A percentile compares a stretch with the other conserved stretches of the same genome.
Evolutionary conservation across 2,797 vertebrate species (phyloP).

Genomic region (Silurus lanzhouensis): DNA sequence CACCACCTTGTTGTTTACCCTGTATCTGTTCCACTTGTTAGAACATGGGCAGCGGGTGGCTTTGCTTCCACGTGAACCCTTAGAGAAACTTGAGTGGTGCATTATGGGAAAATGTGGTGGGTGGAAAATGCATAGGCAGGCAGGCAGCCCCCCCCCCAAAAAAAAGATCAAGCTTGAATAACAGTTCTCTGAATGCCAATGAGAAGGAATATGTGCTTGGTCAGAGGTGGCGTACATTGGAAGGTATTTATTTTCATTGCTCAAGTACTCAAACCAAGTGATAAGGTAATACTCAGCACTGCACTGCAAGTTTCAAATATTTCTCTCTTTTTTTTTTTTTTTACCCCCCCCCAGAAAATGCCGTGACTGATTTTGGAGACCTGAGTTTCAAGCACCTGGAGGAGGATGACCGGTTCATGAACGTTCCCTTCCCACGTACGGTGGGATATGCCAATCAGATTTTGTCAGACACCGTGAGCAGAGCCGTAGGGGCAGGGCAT

Average conservation of each 20-base stretch:
- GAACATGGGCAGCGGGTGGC: neutral
- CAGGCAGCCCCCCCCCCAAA: too few species aligned
- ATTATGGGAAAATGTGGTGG: constrained; percentile 38
- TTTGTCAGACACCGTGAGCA: constrained; percentile 82
- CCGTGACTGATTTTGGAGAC: constrained; percentile 91
- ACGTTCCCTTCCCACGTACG: constrained; percentile 83
- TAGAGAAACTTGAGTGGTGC: constrained; percentile 56
- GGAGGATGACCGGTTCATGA: constrained; percentile 87
- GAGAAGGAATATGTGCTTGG: constrained; percentile 10
- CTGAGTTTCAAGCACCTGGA: constrained; percentile 85
- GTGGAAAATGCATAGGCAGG: constrained; percentile 62
- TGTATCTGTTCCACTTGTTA: constrained; percentile 22
- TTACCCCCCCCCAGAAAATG: constrained; percentile 76
- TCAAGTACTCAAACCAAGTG: neutral
- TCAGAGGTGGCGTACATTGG: constrained; percentile 1
- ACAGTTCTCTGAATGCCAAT: constrained; percentile 39
- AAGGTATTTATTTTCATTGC: constrained; percentile 24
- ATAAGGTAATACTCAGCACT: constrained; percentile 20
- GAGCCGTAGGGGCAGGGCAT: constrained; percentile 84
- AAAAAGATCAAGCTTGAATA: constrained; percentile 47
- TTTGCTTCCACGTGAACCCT: constrained; percentile 34
- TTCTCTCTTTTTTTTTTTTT: neutral
- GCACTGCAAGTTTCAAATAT: neutral
- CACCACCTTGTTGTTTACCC: constrained; percentile 63
- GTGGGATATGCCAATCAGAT: constrained; percentile 88